Percentiles rank a stretch among this genome's conserved stretches.
Evolutionary conservation across 2,113 vertebrate species (phyloP).

Genomic region (Oostethus manadensis): DNA sequence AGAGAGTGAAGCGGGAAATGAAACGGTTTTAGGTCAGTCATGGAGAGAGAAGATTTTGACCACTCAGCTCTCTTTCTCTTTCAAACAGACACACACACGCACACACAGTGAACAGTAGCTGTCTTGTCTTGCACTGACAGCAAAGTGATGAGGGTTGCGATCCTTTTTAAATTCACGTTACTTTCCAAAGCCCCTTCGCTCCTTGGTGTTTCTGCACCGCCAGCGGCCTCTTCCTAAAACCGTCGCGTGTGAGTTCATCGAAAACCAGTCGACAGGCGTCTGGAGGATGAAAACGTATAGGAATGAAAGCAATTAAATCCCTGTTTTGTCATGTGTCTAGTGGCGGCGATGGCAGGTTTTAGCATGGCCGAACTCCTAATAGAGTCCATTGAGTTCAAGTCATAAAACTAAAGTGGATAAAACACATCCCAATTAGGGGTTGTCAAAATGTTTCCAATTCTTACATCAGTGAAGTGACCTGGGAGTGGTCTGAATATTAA

Average conservation of each 20-base stretch:
- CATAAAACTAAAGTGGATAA: conserved; percentile 30
- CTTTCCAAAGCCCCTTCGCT: conserved; percentile 45
- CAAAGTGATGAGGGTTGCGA: conserved; percentile 52
- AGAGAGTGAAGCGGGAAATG: conserved; percentile 67
- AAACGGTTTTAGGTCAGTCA: conserved; percentile 69
- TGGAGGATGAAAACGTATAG: conserved; percentile 7
- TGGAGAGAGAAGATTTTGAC: conserved; percentile 59
- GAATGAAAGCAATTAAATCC: conserved; percentile 27
- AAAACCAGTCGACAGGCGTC: conserved; percentile 21
- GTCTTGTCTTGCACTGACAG: conserved; percentile 63
- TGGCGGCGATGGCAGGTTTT: conserved; percentile 13
- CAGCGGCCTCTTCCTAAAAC: conserved; percentile 21
- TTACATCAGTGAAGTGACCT: conserved; percentile 11
- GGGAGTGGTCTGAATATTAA: conserved; percentile 17
- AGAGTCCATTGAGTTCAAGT: conserved; percentile 51
- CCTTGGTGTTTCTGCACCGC: conserved; percentile 40
- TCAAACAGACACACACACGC: conserved; percentile 18
- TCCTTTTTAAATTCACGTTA: conserved; percentile 61
- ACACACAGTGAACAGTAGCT: conserved; percentile 54
- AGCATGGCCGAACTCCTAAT: conserved; percentile 33
- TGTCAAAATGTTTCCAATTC: conserved; percentile 7
- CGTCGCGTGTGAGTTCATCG: conserved; percentile 39
- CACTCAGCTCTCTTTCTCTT: conserved; percentile 61
- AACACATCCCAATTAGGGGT: conserved; percentile 1
- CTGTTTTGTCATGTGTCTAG: conserved; percentile 19